Percentiles rank a stretch among this genome's conserved stretches.
Evolutionary conservation across 1,140 invertebrate genomes (phyloP).

Genomic region (Drosophila athabasca): DNA sequence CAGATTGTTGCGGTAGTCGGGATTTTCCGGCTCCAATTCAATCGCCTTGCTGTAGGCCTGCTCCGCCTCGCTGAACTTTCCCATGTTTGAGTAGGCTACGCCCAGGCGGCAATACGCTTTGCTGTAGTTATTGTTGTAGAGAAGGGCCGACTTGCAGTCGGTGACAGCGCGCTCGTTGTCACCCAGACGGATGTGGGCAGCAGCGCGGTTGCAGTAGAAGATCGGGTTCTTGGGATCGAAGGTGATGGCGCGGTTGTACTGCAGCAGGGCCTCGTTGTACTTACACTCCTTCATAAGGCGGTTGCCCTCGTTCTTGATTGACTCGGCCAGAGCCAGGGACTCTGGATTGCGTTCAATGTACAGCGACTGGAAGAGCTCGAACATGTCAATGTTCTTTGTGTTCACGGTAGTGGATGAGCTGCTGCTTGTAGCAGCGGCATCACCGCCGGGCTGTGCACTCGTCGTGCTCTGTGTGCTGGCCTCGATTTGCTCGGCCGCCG

Average conservation of each 20-base stretch:
- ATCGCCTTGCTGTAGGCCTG: constrained; percentile 94
- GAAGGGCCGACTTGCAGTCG: constrained; percentile 94
- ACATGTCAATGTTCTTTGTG: constrained; percentile 84
- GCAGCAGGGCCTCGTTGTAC: constrained; percentile 90
- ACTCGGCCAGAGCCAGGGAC: constrained; percentile 88
- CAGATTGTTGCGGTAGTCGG: constrained; percentile 95
- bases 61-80: constrained; percentile 92
- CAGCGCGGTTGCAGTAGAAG: constrained; percentile 97
- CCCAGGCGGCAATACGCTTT: constrained; percentile 97
- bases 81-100: constrained; percentile 94
- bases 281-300: constrained; percentile 92
- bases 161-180: constrained; percentile 92
- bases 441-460: constrained; percentile 15
- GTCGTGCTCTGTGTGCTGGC: constrained; percentile 39
- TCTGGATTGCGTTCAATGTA: constrained; percentile 84
- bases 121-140: constrained; percentile 94
- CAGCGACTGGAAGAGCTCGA: constrained; percentile 84
- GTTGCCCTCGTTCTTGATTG: constrained; percentile 93
- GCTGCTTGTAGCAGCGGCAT: constrained; percentile 52
- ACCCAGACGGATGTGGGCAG: constrained; percentile 93
- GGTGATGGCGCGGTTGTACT: constrained; percentile 93
- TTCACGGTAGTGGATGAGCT: constrained; percentile 38
- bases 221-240: constrained; percentile 94
- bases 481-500: constrained; percentile 26
- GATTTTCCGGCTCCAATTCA: constrained; percentile 96